These are phyloP conservation scores for Synanthedon formicaeformis DNA, from an alignment of 2,888 invertebrate genomes.

Conservation along the genomic window DNA sequence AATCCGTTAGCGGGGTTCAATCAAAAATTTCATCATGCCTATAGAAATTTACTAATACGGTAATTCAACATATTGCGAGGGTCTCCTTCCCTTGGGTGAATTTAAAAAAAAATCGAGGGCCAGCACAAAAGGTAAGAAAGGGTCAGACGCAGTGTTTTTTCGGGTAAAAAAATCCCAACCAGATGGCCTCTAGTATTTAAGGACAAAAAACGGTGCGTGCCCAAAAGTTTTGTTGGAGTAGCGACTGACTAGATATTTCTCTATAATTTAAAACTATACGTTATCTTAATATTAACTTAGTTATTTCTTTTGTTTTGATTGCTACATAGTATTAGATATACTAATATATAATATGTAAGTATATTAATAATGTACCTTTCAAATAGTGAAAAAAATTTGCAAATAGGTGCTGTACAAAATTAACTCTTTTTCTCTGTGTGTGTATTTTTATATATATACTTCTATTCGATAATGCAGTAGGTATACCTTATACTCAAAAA, in stretches of 20 bases:
- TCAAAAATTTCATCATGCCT: constrained; percentile 65
- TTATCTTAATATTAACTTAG: no score
- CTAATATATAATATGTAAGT: no score
- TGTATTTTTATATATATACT: no score
- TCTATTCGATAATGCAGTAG: no score
- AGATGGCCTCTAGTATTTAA: constrained; percentile 63
- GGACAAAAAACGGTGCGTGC: constrained; percentile 66
- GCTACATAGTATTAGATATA: no score
- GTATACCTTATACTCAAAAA: no score
- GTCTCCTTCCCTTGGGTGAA: constrained; percentile 32
- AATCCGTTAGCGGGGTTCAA: constrained; percentile 61
- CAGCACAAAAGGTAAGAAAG: constrained; percentile 65
- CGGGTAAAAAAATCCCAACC: constrained; percentile 57
- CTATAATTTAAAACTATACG: no score
- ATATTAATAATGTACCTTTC: no score
- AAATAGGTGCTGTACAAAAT: no score
- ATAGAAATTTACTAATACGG: constrained; percentile 66
- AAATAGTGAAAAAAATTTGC: no score
- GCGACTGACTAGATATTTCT: constrained; percentile 10
- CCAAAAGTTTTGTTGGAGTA: constrained; percentile 48
- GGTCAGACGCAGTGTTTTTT: constrained; percentile 62
- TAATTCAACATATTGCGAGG: constrained; percentile 68
- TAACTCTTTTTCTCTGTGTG: no score
- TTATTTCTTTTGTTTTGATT: no score
- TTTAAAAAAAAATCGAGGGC: constrained; percentile 52